These are phyloP conservation scores for Diarsia dahlii DNA, from an alignment of 2,888 invertebrate genomes.

Conservation along the genomic window DNA sequence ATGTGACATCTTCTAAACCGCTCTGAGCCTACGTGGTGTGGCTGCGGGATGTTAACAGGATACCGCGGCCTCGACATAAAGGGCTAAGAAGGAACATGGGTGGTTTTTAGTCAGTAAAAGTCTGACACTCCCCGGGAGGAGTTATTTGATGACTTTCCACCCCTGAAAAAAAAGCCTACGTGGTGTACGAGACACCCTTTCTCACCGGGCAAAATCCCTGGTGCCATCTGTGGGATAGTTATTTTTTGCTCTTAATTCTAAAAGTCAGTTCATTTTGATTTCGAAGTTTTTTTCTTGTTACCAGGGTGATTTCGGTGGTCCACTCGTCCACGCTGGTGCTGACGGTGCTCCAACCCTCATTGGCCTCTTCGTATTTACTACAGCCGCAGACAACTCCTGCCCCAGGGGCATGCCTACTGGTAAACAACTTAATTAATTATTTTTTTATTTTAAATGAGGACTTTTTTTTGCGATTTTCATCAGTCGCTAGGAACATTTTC, in stretches of 20 bases:
- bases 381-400: conserved; percentile 78
- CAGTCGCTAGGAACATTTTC: not conserved
- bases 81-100: too few relatives aligned
- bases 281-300: not conserved
- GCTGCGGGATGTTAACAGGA: too few relatives aligned
- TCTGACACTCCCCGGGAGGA: too few relatives aligned
- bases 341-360: conserved; percentile 70
- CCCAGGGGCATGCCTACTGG: conserved; percentile 84
- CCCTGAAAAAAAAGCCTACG: too few relatives aligned
- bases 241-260: not conserved
- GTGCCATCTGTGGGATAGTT: not conserved
- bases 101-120: too few relatives aligned
- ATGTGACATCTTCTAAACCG: too few relatives aligned
- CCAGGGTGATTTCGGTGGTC: conserved; percentile 77
- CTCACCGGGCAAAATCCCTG: not conserved
- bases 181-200: too few relatives aligned
- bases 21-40: too few relatives aligned
- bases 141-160: too few relatives aligned
- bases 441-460: too few relatives aligned
- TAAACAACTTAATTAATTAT: conserved; percentile 49
- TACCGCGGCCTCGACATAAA: too few relatives aligned
- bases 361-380: conserved; percentile 79
- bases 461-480: not conserved
- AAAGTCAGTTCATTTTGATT: not conserved
- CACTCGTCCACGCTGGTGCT: conserved; percentile 3